These are phyloP conservation scores for Lateolabrax maculatus DNA, from an alignment of 2,797 vertebrate genomes.

Conservation along the genomic window DNA sequence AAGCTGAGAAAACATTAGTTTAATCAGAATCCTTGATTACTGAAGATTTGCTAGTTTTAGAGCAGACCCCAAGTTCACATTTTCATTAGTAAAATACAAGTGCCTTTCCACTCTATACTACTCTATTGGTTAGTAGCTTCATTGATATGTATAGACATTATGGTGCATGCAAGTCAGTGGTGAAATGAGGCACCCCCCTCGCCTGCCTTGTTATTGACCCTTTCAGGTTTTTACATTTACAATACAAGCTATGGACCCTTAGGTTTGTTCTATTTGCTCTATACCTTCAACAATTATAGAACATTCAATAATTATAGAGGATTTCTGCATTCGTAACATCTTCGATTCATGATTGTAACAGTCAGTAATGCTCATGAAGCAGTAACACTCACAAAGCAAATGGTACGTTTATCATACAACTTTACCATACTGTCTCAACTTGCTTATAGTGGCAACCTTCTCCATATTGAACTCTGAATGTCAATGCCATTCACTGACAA, in stretches of 20 bases:
- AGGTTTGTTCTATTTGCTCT: constrained; percentile 50
- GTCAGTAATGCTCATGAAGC: constrained; percentile 68
- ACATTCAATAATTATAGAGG: constrained; percentile 70
- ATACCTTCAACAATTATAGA: constrained; percentile 51
- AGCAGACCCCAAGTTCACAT: constrained; percentile 64
- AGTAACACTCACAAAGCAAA: constrained; percentile 66
- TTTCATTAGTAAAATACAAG: constrained; percentile 69
- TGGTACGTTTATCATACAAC: constrained; percentile 58
- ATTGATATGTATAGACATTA: constrained; percentile 76
- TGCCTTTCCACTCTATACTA: constrained; percentile 61
- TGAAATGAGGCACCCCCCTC: constrained; percentile 54
- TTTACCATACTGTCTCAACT: constrained; percentile 41
- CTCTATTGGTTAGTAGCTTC: constrained; percentile 81
- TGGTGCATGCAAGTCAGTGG: constrained; percentile 78
- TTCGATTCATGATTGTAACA: constrained; percentile 70
- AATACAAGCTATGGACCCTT: constrained; percentile 50
- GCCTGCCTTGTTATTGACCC: constrained; percentile 39
- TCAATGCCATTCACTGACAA: constrained; percentile 58
- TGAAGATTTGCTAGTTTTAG: constrained; percentile 47
- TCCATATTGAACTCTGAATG: constrained; percentile 60
- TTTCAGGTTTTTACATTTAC: constrained; percentile 46
- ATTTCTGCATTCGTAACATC: constrained; percentile 56
- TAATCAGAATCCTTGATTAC: constrained; percentile 19
- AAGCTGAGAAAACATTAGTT: constrained; percentile 43
- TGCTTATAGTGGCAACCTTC: constrained; percentile 49